Percentiles rank a stretch among this genome's conserved stretches.
Evolutionary conservation across 2,113 vertebrate species (phyloP).

Genomic region (human): DNA sequence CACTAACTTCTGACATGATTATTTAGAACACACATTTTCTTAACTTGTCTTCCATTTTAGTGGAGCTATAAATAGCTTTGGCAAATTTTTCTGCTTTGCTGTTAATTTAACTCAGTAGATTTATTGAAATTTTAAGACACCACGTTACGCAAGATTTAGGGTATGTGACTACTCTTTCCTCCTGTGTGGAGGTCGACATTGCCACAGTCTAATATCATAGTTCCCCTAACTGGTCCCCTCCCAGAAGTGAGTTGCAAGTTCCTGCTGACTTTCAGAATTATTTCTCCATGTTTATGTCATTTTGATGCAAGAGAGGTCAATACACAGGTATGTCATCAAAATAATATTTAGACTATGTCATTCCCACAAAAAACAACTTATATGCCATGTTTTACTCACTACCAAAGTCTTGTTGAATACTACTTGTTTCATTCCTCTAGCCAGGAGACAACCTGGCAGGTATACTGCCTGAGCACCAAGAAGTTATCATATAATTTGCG

Average conservation of each 20-base stretch:
- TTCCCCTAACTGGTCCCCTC: fast-evolving
- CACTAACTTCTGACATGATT: neutral
- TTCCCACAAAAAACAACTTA: fast-evolving
- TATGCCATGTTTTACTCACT: neutral
- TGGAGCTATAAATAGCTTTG: neutral
- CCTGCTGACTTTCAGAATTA: neutral
- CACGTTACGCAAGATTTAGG: neutral
- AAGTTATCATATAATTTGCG: neutral
- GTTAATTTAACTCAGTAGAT: neutral
- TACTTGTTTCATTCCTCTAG: neutral
- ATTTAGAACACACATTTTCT: neutral
- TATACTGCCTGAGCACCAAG: neutral
- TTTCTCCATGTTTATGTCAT: neutral
- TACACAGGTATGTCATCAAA: neutral
- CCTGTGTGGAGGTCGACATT: neutral
- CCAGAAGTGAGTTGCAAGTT: neutral
- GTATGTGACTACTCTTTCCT: fast-evolving
- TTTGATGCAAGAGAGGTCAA: neutral
- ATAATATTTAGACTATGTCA: neutral
- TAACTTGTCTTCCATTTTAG: neutral
- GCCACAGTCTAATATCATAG: no score
- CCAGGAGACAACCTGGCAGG: fast-evolving
- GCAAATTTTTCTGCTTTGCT: neutral
- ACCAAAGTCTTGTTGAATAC: neutral
- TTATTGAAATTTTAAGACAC: neutral